Percentiles rank a stretch among this genome's conserved stretches.
Evolutionary conservation across 2,113 vertebrate species (phyloP).

Genomic region (Oriolus oriolus): DNA sequence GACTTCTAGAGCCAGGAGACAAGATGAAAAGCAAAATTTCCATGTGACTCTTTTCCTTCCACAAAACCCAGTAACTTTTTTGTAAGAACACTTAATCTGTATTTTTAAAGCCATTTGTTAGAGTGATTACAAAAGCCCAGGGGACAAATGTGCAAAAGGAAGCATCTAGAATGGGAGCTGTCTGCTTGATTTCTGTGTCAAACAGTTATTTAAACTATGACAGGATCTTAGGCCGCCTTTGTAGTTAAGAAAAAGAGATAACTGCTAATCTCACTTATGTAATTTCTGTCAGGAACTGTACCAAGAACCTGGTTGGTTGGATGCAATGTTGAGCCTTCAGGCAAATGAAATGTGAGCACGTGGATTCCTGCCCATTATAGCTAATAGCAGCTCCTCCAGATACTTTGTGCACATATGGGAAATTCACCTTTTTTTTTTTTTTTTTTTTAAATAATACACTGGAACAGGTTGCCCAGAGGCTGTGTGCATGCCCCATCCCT

Average conservation of each 20-base stretch:
- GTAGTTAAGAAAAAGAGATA: background rate
- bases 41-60: background rate
- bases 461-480: background rate
- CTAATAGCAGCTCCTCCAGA: background rate
- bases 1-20: background rate
- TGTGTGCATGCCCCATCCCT: background rate
- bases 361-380: background rate
- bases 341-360: background rate
- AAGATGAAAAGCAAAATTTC: background rate
- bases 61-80: background rate
- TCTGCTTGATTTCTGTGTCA: background rate
- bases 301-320: background rate
- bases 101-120: background rate
- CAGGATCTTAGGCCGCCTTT: background rate
- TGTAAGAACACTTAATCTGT: background rate
- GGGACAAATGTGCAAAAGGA: background rate
- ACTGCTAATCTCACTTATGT: background rate
- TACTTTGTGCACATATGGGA: background rate
- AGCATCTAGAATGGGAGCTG: background rate
- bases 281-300: background rate
- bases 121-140: background rate
- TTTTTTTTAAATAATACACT: background rate
- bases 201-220: background rate
- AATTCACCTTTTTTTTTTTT: background rate
- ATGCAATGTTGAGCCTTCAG: background rate